Evolutionary conservation across 2,888 invertebrate species (phyloP), one percentile per base, ranked within the genome.

Genomic region (Podotricha telesiphe): DNA sequence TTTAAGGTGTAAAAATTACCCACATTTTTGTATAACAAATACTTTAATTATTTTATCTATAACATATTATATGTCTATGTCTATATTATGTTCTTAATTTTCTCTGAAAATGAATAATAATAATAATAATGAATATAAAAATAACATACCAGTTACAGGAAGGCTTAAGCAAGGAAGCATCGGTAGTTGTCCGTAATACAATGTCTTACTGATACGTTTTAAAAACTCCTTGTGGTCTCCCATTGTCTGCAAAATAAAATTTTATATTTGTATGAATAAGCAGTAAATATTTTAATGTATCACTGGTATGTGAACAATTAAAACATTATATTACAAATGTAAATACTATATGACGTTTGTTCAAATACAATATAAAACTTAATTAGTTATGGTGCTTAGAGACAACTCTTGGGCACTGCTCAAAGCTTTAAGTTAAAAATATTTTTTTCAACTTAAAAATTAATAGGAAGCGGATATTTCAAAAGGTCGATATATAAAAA

Each of bases 121-220:
- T 28, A 37, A 37, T 37, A 48, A 48, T n/a, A 19, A 10, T 40
- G 13, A 28, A 17, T 13, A 2, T 6, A 11, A 51, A 22, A 50
- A 22, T 40, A 62, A 51, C 63, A 53, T 87, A 97, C 97, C 97
- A 93, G 97, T 95, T 78, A 98, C 94, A 71, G 97, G 96, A 72
- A 97, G 89, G 82, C 96, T 96, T 74, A 97, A 93, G 73, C 96
- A 94, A 75, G 95, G 95, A 71, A 95, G 94, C 67, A 93, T 91
- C n/a, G 96, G 96, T 72, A 96, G 93, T 82, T 95, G 95, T 69
- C 98, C 97, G 89, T 97, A 99, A 86, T 98, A 98, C 63, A 99
- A 92, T 2, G 98, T 96, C 87, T 98, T 98, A 19, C 95, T 95
- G 78, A 99, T 96, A 77, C 98, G 94, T 78, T 96, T 94, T 74